Base-by-base conservation (phyloP, 2,113 vertebrate genomes). In the Sminthopsis crassicaudata region DNA sequence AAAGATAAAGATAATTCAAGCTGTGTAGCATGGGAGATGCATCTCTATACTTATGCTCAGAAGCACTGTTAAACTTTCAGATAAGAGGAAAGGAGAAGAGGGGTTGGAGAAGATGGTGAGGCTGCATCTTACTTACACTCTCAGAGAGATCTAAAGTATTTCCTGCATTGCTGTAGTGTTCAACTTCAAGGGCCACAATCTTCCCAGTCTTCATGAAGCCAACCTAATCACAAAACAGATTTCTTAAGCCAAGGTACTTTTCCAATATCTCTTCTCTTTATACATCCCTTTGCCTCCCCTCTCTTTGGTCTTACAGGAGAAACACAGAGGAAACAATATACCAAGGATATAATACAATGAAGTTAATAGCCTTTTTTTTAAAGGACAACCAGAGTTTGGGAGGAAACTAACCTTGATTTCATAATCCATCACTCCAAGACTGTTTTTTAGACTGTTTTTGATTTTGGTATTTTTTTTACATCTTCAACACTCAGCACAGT, bases 91-190 rank as follows among this genome's bases (percentile, higher is more conserved):
- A 27, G 26, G 27, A 8, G 2, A 23, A 25, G 4, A 4, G 14
- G n/a, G 16, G 0, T 84, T 84, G n/a, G n/a, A 84, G 67, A 84
- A 2, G 67, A 42, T 84, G 67, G n/a, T 84, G 48, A 90, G 2
- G 8, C 5, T 0, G 5, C 7, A 26, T 54, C 53, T 84, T 92
- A 98, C 99, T 98, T 98, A 99, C 99, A 16, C 98, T 96, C 0
- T 97, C 90, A 91, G 99, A 99, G 8, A 99, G 99, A 93, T 99
- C 99, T 96, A 95, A 3, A 27, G 99, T 99, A 98, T 99, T 99
- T 36, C 99, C 99, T 0, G 96, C 98, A 8, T 99, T 99, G 95
- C 98, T 97, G 98, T 99, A 99, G 94, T 99, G 99, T 0, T 98
- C 98, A 51, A 99, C 98, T 23, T 99, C 99, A 95, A 99, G 96